phyloP scores from a whole-genome alignment of 2,888 invertebrate species.

The Lycophotia porphyrea region DNA sequence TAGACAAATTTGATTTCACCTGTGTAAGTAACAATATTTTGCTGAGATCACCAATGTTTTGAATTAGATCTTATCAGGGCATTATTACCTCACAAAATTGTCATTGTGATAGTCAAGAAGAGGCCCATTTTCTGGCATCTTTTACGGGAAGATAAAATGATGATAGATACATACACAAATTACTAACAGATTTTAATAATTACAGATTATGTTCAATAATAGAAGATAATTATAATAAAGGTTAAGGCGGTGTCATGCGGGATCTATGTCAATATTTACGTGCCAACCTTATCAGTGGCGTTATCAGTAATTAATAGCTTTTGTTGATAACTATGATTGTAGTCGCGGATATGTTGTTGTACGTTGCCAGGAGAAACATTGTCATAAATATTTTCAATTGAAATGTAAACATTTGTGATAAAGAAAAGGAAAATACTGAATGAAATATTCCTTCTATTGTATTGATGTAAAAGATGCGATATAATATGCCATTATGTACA shows the following conservation, averaged over 20 bases:
- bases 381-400: constrained; percentile 42
- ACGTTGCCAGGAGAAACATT: constrained; percentile 76
- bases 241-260: constrained; percentile 86
- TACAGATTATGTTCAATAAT: constrained; percentile 82
- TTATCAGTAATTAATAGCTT: constrained; percentile 72
- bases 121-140: neutral
- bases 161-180: constrained; percentile 32
- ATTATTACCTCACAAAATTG: too few species aligned
- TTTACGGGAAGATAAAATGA: neutral
- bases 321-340: constrained; percentile 76
- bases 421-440: constrained; percentile 27
- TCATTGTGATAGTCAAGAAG: neutral
- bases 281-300: constrained; percentile 69
- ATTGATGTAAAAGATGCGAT: neutral
- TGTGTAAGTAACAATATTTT: neutral
- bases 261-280: constrained; percentile 89
- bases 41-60: neutral
- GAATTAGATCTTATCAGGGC: neutral
- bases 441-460: constrained; percentile 15
- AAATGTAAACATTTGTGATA: constrained; percentile 40
- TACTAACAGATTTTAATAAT: constrained; percentile 47
- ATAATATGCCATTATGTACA: neutral
- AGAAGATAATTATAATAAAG: constrained; percentile 79
- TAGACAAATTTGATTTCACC: neutral
- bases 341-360: constrained; percentile 72